Evolutionary conservation across 1,140 invertebrate genomes (phyloP), one percentile per base, ranked within the genome.

Genomic region (Eriosoma lanigerum): DNA sequence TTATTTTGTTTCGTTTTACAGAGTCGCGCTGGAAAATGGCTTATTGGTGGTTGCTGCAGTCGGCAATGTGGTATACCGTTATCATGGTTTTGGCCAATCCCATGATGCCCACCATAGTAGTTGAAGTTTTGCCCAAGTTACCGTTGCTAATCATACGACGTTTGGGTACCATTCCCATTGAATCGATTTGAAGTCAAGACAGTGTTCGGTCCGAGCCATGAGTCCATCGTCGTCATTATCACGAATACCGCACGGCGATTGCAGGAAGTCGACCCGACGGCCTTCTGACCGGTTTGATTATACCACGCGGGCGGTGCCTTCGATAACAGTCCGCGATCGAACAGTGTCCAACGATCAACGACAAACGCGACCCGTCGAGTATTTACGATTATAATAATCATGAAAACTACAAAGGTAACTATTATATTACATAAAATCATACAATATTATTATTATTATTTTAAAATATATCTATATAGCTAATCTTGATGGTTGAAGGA

Each of bases 21-120:
- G 64, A 46, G 6, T 46, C 12, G 17, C 32, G 19, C 17, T 56
- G 54, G 32, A 58, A 76, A 4, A 76, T 76, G 73, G 54, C 52
- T 56, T 76, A 58, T n/a, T 76, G 73, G 73, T 76, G 73, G 73
- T n/a, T 76, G 21, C 19, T 58, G 10, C 66, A 48, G 10, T 76
- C 73, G 15, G 73, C 73, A 12, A 56, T 76, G 32, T 76, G 73
- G 73, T 76, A 76, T 24, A 38, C 54, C 32, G n/a, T 13, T 13
- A 60, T 76, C 4, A 76, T 76, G 73, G 52, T 76, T 9, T 17
- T 76, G 13, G 32, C 73, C 12, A 76, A 76, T 38, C 73, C 73
- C 19, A 29, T 76, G 13, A 76, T 58, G 73, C 73, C 73, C 0
- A 58, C 73, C 1, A 6, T 76, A 24, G 17, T 76, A n/a, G 44